A percentile compares a stretch with the other conserved stretches of the same genome.
phyloP scores from a whole-genome alignment of 2,797 vertebrate genomes.

The Falco berigora region DNA sequence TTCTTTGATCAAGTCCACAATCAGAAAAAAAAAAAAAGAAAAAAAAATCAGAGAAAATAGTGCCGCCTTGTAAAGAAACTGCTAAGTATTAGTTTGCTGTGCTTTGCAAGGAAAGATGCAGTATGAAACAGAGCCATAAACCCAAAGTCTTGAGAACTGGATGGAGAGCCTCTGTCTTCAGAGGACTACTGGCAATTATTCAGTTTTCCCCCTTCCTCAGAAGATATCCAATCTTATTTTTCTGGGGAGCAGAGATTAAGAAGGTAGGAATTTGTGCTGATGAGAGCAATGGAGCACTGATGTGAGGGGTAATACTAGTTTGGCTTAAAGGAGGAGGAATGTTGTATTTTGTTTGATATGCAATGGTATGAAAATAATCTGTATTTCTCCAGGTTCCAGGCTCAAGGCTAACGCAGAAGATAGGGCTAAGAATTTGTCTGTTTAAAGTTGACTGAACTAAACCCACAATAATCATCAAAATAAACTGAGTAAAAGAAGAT shows the following conservation, averaged over 20 bases:
- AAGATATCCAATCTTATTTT: not conserved
- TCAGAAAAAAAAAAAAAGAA: not conserved
- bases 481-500: not conserved
- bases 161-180: not conserved
- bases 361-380: not conserved
- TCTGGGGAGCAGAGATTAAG: not conserved
- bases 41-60: not conserved
- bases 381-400: not conserved
- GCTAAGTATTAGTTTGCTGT: not conserved
- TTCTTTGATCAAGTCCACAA: not conserved
- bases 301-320: not conserved
- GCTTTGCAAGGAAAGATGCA: not conserved
- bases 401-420: not conserved
- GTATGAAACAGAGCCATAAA: not conserved
- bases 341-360: not conserved
- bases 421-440: not conserved
- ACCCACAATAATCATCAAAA: not conserved
- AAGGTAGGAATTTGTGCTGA: not conserved
- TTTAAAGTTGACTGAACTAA: not conserved
- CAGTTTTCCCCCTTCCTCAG: not conserved
- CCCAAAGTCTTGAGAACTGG: not conserved
- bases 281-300: not conserved
- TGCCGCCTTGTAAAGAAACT: not conserved
- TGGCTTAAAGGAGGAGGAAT: not conserved
- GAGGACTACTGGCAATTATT: not conserved